Evolutionary conservation across 1,140 invertebrate genomes (phyloP).

Genomic region (Lepidurus packardi): DNA sequence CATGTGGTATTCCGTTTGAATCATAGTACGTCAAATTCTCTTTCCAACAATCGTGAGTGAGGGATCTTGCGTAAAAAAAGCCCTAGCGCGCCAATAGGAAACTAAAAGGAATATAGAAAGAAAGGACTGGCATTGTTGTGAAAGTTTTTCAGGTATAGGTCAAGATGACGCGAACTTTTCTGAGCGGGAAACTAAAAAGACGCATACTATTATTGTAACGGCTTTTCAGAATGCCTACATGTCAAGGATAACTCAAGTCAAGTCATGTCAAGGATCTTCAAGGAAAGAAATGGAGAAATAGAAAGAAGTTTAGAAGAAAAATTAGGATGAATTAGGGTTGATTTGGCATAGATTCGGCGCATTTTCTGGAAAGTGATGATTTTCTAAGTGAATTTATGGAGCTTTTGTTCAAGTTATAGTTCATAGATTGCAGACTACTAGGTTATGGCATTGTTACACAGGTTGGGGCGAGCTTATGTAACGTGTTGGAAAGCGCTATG

Average conservation of each 20-base stretch:
- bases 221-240: neutral
- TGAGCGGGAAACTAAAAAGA: neutral
- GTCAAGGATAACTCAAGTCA: neutral
- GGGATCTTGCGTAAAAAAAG: neutral
- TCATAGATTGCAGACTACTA: neutral
- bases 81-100: neutral
- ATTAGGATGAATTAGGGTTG: neutral
- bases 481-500: neutral
- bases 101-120: neutral
- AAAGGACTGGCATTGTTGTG: neutral
- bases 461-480: neutral
- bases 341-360: neutral
- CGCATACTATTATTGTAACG: conserved; percentile 1
- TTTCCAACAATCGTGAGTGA: neutral
- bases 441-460: neutral
- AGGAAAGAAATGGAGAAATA: neutral
- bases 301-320: neutral
- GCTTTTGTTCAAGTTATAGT: neutral
- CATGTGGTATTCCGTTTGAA: neutral
- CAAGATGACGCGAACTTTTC: conserved; percentile 7
- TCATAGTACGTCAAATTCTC: neutral
- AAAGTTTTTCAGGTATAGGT: conserved; percentile 1
- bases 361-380: no score
- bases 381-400: no score
- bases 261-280: neutral